Evolutionary conservation across 2,888 invertebrate species (phyloP), one percentile per base, ranked within the genome.

Genomic region (Clusia tigrina): DNA sequence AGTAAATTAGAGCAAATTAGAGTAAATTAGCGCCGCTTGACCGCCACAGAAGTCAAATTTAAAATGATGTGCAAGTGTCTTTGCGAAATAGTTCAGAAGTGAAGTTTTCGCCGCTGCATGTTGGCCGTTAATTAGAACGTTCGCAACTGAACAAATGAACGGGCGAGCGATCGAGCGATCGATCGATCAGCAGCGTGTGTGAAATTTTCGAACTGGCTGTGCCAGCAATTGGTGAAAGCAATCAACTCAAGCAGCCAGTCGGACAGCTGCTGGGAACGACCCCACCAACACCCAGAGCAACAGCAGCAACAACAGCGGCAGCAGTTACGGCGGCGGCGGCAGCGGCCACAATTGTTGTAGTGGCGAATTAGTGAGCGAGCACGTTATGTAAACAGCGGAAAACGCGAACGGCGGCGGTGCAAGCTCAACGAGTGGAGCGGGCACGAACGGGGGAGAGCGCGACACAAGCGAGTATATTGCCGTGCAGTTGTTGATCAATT

Each of bases 111-210:
- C 66, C 60, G 69, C 42, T 42, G 42, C 42, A 67, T 71, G 67
- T 66, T 66, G 58, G 59, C 65, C 60, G 65, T 61, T 64, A 68
- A 67, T 70, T 70, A 69, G 66, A 67, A 70, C 64, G 61, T 68
- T 69, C 66, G 61, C 65, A 70, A 67, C 70, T 70, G 69, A 71
- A 63, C 52, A 61, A 60, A 42, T 26, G 53, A 67, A 64, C 59
- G n/a, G n/a, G n/a, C n/a, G n/a, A n/a, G n/a, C n/a, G n/a, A n/a
- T n/a, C 54, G 18, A n/a, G n/a, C n/a, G n/a, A n/a, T n/a, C n/a
- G n/a, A n/a, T n/a, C n/a, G n/a, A n/a, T n/a, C n/a, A n/a, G n/a
- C n/a, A n/a, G 48, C 15, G 5, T 20, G 48, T 20, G 20, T 48
- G 48, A 48, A 42, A 15, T n/a, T 42, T n/a, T 6, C 42, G 42